Evolutionary conservation across 92 coral and sea anemone genomes (phyloP).

Genomic region (Epizoanthus stellaris): DNA sequence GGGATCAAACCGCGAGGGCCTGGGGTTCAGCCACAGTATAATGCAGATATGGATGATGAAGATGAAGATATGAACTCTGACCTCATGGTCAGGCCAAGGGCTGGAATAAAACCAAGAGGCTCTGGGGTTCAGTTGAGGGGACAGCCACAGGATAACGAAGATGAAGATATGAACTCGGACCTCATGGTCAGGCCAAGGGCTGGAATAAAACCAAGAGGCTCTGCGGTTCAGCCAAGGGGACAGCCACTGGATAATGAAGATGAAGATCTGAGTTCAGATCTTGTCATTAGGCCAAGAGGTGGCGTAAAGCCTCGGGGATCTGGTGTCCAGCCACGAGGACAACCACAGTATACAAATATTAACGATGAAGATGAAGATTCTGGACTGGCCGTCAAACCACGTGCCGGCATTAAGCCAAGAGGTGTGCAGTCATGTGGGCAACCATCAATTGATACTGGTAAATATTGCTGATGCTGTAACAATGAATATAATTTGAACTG

Average conservation of each 20-base stretch:
- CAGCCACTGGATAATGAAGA: constrained; percentile 24
- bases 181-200: constrained; percentile 35
- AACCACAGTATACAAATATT: not conserved
- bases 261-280: constrained; percentile 4
- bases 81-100: constrained; percentile 35
- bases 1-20: constrained; percentile 18
- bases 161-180: constrained; percentile 19
- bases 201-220: constrained; percentile 33
- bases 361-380: constrained; percentile 24
- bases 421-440: not conserved
- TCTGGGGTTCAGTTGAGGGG: constrained; percentile 10
- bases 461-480: constrained; percentile 34
- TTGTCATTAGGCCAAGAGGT: constrained; percentile 19
- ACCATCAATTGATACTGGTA: constrained; percentile 27
- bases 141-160: constrained; percentile 15
- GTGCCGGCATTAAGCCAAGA: constrained; percentile 18
- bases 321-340: constrained; percentile 11
- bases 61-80: constrained; percentile 28
- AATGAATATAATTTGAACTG: not conserved
- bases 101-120: constrained; percentile 35
- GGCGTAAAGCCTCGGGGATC: constrained; percentile 11
- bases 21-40: not conserved
- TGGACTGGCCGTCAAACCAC: constrained; percentile 8
- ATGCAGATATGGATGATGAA: constrained; percentile 16
- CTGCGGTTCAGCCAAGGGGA: constrained; percentile 11